Evolutionary conservation across 2,113 vertebrate species (phyloP).

Genomic region (Marmota flaviventris): DNA sequence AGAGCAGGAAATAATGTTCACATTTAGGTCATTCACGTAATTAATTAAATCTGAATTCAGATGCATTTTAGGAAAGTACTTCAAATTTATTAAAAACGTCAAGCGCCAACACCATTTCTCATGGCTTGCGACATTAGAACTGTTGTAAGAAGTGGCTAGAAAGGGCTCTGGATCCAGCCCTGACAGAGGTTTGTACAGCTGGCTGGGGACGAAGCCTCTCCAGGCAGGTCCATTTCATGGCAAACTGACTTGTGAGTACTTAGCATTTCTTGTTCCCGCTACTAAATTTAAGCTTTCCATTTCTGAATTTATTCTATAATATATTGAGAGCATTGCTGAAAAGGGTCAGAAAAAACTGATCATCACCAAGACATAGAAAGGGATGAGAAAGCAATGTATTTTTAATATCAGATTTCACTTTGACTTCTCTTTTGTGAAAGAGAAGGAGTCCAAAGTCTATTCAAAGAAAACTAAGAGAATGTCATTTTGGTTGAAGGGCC

Average conservation of each 20-base stretch:
- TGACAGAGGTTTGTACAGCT: conserved; percentile 46
- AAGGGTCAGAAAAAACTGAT: conserved; percentile 29
- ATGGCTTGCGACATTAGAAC: background rate
- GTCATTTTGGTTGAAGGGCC: background rate
- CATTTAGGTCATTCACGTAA: conserved; percentile 69
- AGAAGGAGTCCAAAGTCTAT: background rate
- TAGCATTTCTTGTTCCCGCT: conserved; percentile 22
- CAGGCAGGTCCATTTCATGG: background rate
- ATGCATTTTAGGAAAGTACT: conserved; percentile 56
- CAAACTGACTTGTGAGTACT: conserved; percentile 44
- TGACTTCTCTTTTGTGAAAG: conserved; percentile 36
- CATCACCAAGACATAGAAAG: background rate
- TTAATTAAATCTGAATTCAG: conserved; percentile 78
- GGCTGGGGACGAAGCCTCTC: background rate
- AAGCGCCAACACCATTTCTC: background rate
- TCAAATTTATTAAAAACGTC: conserved; percentile 73
- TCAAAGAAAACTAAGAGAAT: conserved; percentile 47
- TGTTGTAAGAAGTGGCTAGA: conserved; percentile 55
- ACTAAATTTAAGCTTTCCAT: conserved; percentile 48
- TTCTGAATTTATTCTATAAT: conserved; percentile 42
- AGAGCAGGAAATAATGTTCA: conserved; percentile 74
- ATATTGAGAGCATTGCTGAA: background rate
- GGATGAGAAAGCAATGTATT: background rate
- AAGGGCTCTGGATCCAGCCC: background rate
- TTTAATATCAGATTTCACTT: conserved; percentile 32